Percentiles rank a stretch among this genome's conserved stretches.
These are phyloP conservation scores for Prosopocoilus inquinatus DNA, from an alignment of 2,888 invertebrate genomes.

Conservation along the genomic window DNA sequence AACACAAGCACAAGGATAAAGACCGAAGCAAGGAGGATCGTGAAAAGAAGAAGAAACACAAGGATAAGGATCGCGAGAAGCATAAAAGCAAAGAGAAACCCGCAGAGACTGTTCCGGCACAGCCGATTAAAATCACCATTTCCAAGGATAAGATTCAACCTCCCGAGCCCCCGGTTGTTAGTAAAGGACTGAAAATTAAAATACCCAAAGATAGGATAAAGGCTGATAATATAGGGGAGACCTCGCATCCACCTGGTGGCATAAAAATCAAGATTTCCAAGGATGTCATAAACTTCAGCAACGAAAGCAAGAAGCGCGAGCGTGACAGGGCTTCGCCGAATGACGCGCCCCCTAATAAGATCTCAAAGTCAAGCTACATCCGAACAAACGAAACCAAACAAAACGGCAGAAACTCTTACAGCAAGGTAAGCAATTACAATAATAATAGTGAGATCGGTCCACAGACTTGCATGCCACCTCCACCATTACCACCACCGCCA, in stretches of 20 bases:
- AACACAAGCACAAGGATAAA: conserved; percentile 75
- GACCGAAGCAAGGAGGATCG: conserved; percentile 62
- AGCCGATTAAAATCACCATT: conserved; percentile 57
- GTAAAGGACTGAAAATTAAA: conserved; percentile 69
- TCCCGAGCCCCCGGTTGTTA: conserved; percentile 23
- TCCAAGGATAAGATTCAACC: conserved; percentile 58
- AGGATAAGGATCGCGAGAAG: conserved; percentile 60
- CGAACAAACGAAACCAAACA: conserved; percentile 40
- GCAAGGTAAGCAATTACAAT: conserved; percentile 44
- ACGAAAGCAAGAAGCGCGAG: conserved; percentile 45
- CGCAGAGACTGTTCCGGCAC: conserved; percentile 33
- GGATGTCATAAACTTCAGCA: conserved; percentile 56
- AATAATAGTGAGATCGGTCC: conserved; percentile 25
- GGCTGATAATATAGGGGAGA: conserved; percentile 52
- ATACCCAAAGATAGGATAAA: conserved; percentile 75
- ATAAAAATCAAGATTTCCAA: conserved; percentile 81
- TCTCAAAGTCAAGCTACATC: conserved; percentile 36
- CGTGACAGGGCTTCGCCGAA: conserved; percentile 48
- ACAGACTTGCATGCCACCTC: conserved; percentile 20
- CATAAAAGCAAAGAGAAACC: conserved; percentile 38
- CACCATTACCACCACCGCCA: conserved; percentile 46
- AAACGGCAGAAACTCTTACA: conserved; percentile 46
- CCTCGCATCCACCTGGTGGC: conserved; percentile 39
- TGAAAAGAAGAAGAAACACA: conserved; percentile 75
- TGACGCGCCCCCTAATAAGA: conserved; percentile 45